Base-by-base conservation (phyloP, 2,888 invertebrate genomes). In the Pachliopta kotzebuea region DNA sequence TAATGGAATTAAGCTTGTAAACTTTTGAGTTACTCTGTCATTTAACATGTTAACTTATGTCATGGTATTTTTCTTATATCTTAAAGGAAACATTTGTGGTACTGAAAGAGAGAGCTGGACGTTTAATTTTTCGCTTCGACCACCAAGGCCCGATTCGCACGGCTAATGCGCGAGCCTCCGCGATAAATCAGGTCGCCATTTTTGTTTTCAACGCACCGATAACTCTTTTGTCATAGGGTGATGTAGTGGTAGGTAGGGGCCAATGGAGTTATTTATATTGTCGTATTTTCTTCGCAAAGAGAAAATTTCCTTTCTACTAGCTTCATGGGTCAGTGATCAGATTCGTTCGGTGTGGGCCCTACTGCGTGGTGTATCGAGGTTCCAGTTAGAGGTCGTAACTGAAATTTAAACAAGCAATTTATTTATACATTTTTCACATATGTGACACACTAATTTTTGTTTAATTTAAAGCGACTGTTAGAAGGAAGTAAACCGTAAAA, bases 151-250 rank as follows among this genome's bases (percentile, higher is more conserved):
- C 73, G 73, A 80, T 84, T 82, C 80, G 80, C 77, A 70, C 76
- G 74, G 79, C 86, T 86, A 88, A 86, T 86, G 80, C 83, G 76
- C 76, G 75, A 70, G 69, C 75, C 77, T 78, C 80, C 69, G 74
- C 76, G 73, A 86, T 91, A 91, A 90, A 91, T 91, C 90, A 89
- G 79, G 74, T 82, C 81, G 88, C 86, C 91, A 91, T 91, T 91
- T 91, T 90, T 91, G 91, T 91, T 91, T 90, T 91, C 91, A 90
- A 90, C 91, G 91, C 90, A 90, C 89, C 90, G 89, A 90, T 91
- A 91, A 91, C 91, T 91, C 91, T 91, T 91, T 91, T 91, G 90
- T 91, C 91, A 90, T 90, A 86, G 88, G 89, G 91, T 88, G 90
- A 89, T 88, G 89, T 88, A 88, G 88, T 83, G 81, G 84, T 82